phyloP scores from a whole-genome alignment of 2,797 vertebrate species.

The Nannoperca obscura region DNA sequence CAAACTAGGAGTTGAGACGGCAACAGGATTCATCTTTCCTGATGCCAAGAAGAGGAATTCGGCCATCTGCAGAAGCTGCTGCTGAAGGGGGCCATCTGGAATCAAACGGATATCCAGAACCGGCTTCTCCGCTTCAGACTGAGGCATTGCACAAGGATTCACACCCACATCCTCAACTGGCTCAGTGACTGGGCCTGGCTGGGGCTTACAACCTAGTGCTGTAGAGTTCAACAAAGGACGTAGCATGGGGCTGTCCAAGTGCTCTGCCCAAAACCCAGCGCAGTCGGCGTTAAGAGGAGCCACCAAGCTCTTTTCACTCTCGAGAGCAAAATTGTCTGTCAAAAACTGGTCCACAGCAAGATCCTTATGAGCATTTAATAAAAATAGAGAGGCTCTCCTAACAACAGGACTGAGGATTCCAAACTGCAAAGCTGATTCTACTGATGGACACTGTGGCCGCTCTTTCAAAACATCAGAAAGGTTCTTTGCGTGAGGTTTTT shows the following conservation, averaged over 20 bases:
- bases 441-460: constrained; percentile 59
- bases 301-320: constrained; percentile 48
- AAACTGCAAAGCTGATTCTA: constrained; percentile 56
- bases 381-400: constrained; percentile 47
- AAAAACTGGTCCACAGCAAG: constrained; percentile 27
- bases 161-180: background rate
- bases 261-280: constrained; percentile 61
- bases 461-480: constrained; percentile 56
- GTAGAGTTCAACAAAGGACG: constrained; percentile 84
- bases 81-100: constrained; percentile 79
- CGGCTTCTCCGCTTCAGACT: constrained; percentile 33
- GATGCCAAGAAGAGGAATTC: constrained; percentile 83
- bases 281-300: constrained; percentile 18
- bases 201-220: constrained; percentile 49
- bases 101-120: constrained; percentile 53
- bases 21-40: constrained; percentile 68
- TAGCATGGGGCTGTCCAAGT: constrained; percentile 79
- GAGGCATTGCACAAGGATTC: constrained; percentile 16
- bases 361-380: constrained; percentile 15
- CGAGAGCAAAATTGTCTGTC: constrained; percentile 46
- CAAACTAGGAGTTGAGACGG: constrained; percentile 6
- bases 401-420: constrained; percentile 61
- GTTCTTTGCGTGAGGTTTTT: constrained; percentile 34
- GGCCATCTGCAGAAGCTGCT: constrained; percentile 85
- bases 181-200: background rate